Evolutionary conservation across 2,113 vertebrate species (phyloP), one percentile per base, ranked within the genome.

Genomic region (Tenebrosternarchus preto): DNA sequence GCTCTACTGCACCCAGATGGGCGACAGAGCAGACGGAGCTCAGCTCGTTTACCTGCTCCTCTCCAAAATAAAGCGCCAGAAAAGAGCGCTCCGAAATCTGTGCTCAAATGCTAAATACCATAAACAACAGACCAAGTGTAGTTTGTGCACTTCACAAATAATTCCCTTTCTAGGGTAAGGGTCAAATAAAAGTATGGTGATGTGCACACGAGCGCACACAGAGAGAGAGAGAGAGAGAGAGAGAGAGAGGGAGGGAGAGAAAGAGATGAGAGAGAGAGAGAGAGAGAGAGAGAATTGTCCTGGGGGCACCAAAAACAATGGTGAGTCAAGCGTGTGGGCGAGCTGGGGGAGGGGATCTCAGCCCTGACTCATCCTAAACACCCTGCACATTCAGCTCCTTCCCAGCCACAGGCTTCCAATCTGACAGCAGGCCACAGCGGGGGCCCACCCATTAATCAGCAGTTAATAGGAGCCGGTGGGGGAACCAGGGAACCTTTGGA

Each of bases 241-340:
- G n/a, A n/a, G n/a, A n/a, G n/a, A n/a, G n/a, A n/a, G 29, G 31
- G 29, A 22, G 59, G 60, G n/a, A 7, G 39, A 72, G 16, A 78
- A 19, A 72, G 29, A 71, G 16, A 63, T n/a, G n/a, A n/a, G n/a
- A n/a, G n/a, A n/a, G n/a, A n/a, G 6, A 9, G 2, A 9, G 39
- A 43, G 39, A 9, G 39, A 50, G 8, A 3, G 43, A 50, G 43
- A 43, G 29, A 80, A 39, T 36, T 29, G 71, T 80, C 74, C 63
- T 75, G 57, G 59, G 19, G 64, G 60, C 78, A 78, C 1, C 33
- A 39, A 71, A 50, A 85, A 80, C 57, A 85, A 72, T 79, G 73
- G 60, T 80, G 74, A 79, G 84, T 83, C 82, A 81, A 57, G 63
- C 43, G 77, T 60, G 79, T 81, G 78, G 69, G 69, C 24, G 36